These are phyloP conservation scores for Medauroidea extradentata DNA, from an alignment of 1,140 invertebrate genomes.

Conservation along the genomic window DNA sequence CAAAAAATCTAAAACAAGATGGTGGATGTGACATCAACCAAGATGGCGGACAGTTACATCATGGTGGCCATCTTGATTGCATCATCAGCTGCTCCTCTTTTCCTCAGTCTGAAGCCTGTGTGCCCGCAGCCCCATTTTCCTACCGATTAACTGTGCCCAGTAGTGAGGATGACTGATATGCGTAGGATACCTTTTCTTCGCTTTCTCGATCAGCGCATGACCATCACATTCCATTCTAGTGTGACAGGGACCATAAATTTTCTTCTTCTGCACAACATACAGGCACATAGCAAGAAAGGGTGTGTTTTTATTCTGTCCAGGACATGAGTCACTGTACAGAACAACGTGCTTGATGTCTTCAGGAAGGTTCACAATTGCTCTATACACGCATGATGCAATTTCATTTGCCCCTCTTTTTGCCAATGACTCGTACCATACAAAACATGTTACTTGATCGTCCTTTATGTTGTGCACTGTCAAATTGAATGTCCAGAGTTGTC, in stretches of 20 bases:
- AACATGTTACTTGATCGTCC: constrained; percentile 24
- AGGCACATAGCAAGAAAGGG: neutral
- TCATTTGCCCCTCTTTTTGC: constrained; percentile 32
- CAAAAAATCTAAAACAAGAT: no score
- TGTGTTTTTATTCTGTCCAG: neutral
- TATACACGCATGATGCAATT: constrained; percentile 29
- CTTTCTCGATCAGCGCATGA: constrained; percentile 31
- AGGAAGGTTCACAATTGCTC: neutral
- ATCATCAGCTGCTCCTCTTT: no score
- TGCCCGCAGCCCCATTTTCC: no score
- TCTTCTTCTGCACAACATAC: constrained; percentile 3
- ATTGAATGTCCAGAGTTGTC: constrained; percentile 39
- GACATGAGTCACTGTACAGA: constrained; percentile 10
- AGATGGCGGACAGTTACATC: no score
- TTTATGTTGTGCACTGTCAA: constrained; percentile 34
- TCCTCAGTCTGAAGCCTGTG: no score
- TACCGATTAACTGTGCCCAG: no score
- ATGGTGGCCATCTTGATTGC: no score
- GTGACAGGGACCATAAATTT: constrained; percentile 31
- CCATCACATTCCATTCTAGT: constrained; percentile 32
- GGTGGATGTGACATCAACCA: no score
- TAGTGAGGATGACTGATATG: constrained; percentile 18
- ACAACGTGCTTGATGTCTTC: constrained; percentile 5
- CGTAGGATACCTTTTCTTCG: constrained; percentile 24
- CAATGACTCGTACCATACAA: constrained; percentile 36